Evolutionary conservation across 2,888 invertebrate species (phyloP).

Genomic region (Protonemura montana): DNA sequence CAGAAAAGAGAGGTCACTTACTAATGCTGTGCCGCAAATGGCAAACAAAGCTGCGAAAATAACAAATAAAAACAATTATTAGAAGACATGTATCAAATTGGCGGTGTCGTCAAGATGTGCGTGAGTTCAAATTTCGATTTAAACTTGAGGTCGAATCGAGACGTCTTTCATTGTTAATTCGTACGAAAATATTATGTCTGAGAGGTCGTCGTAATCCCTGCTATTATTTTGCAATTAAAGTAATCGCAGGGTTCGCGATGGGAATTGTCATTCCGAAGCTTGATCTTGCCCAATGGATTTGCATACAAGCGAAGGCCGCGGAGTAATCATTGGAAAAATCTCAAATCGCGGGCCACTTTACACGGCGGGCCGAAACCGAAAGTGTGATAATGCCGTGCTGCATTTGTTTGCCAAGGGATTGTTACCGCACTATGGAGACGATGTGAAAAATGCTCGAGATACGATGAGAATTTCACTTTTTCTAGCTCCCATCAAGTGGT

Average conservation of each 20-base stretch:
- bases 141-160: background rate
- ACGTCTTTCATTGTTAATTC: background rate
- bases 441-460: background rate
- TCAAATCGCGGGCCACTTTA: background rate
- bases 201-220: background rate
- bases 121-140: background rate
- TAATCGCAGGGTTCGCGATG: background rate
- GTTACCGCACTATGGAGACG: background rate
- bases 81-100: background rate
- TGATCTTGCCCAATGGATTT: background rate
- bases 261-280: background rate
- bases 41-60: slow-evolving; percentile 53
- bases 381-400: background rate
- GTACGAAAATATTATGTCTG: background rate
- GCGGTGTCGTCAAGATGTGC: background rate
- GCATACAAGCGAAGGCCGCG: background rate
- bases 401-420: background rate
- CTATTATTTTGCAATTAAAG: background rate
- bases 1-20: slow-evolving; percentile 50
- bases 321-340: background rate
- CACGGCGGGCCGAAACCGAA: background rate
- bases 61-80: slow-evolving; percentile 42
- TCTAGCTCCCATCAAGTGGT: background rate
- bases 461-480: background rate
- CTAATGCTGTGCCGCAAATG: slow-evolving; percentile 53